Evolutionary conservation across 1,140 invertebrate genomes (phyloP), one percentile per base, ranked within the genome.

Genomic region (Pachyrhynchus sulphureomaculatus): DNA sequence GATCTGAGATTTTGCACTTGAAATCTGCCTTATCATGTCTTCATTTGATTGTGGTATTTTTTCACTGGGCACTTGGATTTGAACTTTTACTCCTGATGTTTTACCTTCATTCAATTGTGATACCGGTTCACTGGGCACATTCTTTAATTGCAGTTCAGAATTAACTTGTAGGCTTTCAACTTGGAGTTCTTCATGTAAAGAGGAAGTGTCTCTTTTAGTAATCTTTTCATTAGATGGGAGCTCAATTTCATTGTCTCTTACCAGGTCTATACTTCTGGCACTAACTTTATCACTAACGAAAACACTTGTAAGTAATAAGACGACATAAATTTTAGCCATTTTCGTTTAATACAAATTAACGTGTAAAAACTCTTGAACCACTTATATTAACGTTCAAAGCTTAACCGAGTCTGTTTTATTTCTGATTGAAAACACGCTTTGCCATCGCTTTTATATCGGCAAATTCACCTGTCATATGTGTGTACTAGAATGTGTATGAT

Each of bases 171-270:
- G 44, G 10, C 23, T 23, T 2, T 4, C 6, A 29, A 47, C 21
- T 34, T 49, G 36, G 1, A 54, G 17, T 12, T 52, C 21, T 15
- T 41, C 24, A 10, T 45, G 26, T 6, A 57, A 2, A 13, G 2
- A 12, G 1, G 51, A 20, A 4, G 39, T 13, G n/a, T 53, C 49
- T 44, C 59, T 34, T 37, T 62, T 62, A 12, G 29, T 26, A 23
- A 62, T 62, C 29, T 37, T 62, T 21, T 62, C 59, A 32, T 62
- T 45, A n/a, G 59, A 51, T 24, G 59, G 59, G 5, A 62, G 23
- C 29, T 62, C 59, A 10, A 62, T 47, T 9, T n/a, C 18, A 24
- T 13, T 32, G 15, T 62, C 59, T 23, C 59, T 47, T 15, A 54
- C 52, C 4, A 62, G 26, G 34, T 34, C 58, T 1, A 53, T 29